These are phyloP conservation scores for Drosophila falleni DNA, from an alignment of 2,888 invertebrate species.

Conservation along the genomic window DNA sequence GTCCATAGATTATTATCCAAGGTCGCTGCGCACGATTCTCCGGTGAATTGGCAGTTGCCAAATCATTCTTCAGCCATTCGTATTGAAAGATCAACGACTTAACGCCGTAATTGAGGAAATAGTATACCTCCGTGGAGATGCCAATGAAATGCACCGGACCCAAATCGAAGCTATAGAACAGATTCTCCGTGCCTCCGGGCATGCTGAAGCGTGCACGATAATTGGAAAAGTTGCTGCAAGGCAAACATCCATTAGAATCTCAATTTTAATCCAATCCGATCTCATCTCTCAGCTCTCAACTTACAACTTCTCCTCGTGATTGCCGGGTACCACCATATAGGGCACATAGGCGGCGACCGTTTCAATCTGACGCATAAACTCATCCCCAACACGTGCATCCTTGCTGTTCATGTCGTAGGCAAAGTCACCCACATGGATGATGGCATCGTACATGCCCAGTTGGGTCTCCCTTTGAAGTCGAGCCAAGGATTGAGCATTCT, in stretches of 20 bases:
- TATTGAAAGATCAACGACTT: slow-evolving; percentile 93
- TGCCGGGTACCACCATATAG: slow-evolving; percentile 96
- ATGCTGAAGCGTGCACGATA: slow-evolving; percentile 96
- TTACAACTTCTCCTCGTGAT: slow-evolving; percentile 94
- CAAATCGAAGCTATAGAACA: slow-evolving; percentile 95
- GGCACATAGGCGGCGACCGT: slow-evolving; percentile 96
- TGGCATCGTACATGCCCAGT: slow-evolving; percentile 92
- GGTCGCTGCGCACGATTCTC: slow-evolving; percentile 91
- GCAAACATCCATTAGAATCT: slow-evolving; percentile 20
- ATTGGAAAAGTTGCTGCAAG: slow-evolving; percentile 95
- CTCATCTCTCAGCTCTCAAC: slow-evolving; percentile 43
- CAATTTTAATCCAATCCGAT: too few relatives aligned
- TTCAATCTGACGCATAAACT: slow-evolving; percentile 97
- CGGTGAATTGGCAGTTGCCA: slow-evolving; percentile 90
- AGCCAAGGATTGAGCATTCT: slow-evolving; percentile 93
- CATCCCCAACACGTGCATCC: slow-evolving; percentile 94
- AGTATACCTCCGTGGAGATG: slow-evolving; percentile 97
- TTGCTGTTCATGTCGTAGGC: slow-evolving; percentile 96
- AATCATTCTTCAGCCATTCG: slow-evolving; percentile 93
- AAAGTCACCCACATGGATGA: slow-evolving; percentile 97
- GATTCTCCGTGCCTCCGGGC: slow-evolving; percentile 91
- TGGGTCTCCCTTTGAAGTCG: slow-evolving; percentile 94
- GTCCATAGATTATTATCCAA: slow-evolving; percentile 94
- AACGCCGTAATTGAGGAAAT: slow-evolving; percentile 94
- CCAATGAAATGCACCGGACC: slow-evolving; percentile 96